phyloP scores from a whole-genome alignment of 1,140 invertebrate species.

The Reticulitermes speratus region DNA sequence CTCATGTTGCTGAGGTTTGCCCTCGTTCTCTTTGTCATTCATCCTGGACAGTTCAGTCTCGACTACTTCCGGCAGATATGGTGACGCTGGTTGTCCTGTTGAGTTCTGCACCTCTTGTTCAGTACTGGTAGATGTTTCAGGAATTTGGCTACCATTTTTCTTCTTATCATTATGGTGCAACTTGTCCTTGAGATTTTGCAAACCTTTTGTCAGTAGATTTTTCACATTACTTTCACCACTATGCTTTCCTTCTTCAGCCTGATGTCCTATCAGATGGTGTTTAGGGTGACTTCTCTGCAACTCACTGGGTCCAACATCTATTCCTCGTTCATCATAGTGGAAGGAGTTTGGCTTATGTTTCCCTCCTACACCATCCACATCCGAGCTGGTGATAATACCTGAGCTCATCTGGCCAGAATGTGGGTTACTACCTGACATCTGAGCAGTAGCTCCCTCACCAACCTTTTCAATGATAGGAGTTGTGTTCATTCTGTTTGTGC shows the following conservation, averaged over 20 bases:
- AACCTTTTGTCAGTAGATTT: conserved; percentile 29
- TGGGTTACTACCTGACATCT: neutral
- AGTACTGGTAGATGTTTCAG: neutral
- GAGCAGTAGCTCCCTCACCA: neutral
- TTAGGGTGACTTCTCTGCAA: neutral
- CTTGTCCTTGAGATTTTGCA: conserved; percentile 33
- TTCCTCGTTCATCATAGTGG: conserved; percentile 31
- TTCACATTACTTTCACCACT: conserved; percentile 30
- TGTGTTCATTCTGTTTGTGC: conserved; percentile 29
- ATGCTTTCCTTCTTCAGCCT: neutral
- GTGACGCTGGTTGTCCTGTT: neutral
- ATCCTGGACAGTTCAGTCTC: neutral
- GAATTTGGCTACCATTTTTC: conserved; percentile 19
- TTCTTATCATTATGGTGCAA: conserved; percentile 27
- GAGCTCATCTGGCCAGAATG: neutral
- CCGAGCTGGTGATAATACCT: neutral
- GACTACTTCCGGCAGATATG: neutral
- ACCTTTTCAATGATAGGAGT: conserved; percentile 28
- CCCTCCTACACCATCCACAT: neutral
- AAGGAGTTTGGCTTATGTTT: neutral
- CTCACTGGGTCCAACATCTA: conserved; percentile 30
- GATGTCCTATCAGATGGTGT: neutral
- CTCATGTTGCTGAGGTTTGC: neutral
- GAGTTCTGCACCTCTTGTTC: conserved; percentile 6
- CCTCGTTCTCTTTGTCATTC: neutral